These are phyloP conservation scores for Gymnosoma rotundatum DNA, from an alignment of 2,888 invertebrate genomes.

Conservation along the genomic window DNA sequence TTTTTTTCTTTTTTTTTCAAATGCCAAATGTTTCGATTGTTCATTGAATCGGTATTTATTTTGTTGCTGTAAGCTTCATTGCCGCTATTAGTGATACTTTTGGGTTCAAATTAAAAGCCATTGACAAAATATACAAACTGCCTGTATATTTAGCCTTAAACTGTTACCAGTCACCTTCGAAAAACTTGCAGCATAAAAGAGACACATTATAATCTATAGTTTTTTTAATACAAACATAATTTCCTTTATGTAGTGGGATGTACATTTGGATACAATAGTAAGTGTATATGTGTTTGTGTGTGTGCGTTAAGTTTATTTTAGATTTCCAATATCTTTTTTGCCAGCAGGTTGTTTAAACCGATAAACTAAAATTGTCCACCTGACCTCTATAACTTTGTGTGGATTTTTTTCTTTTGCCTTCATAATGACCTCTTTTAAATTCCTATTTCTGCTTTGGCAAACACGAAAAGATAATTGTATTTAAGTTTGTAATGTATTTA, in stretches of 20 bases:
- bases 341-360: background rate
- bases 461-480: conserved; percentile 6
- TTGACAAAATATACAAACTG: conserved; percentile 38
- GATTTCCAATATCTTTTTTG: conserved; percentile 15
- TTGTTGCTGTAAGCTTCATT: conserved; percentile 8
- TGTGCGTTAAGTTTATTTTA: conserved; percentile 11
- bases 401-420: conserved; percentile 11
- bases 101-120: conserved; percentile 11
- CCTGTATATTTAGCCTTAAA: conserved; percentile 42
- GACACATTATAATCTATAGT: conserved; percentile 2
- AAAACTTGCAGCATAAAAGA: background rate
- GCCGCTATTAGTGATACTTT: conserved; percentile 1
- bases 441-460: background rate
- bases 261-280: background rate
- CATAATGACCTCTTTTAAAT: background rate
- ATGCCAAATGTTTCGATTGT: background rate
- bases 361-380: conserved; percentile 45
- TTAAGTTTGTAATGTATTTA: background rate
- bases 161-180: conserved; percentile 31
- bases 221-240: background rate
- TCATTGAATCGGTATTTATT: conserved; percentile 33
- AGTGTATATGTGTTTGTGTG: too few species aligned
- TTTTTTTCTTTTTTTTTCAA: conserved; percentile 29
- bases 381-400: conserved; percentile 55
- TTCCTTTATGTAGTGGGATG: background rate